These are phyloP conservation scores for Drosophila anomalata DNA, from an alignment of 2,888 invertebrate species.

Conservation along the genomic window DNA sequence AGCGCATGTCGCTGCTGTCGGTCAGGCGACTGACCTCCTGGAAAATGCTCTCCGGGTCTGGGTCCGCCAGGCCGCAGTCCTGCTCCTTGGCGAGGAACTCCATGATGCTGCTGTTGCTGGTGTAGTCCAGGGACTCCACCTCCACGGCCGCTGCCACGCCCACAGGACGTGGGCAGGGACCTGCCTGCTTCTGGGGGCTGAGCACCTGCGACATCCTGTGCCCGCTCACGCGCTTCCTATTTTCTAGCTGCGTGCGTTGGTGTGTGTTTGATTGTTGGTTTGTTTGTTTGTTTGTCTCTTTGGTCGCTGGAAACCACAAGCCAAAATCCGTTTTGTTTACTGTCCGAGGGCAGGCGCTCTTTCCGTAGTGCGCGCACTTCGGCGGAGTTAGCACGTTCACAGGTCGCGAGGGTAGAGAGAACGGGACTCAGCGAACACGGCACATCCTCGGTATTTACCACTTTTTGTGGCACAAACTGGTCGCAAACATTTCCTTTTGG, in stretches of 20 bases:
- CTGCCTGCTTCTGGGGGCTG: conserved; percentile 61
- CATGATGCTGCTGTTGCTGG: conserved; percentile 82
- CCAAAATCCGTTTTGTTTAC: neutral
- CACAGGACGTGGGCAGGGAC: conserved; percentile 6
- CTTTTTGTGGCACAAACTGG: conserved; percentile 11
- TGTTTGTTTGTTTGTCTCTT: neutral
- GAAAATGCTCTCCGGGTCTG: conserved; percentile 88
- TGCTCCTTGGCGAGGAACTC: conserved; percentile 83
- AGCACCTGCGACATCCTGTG: conserved; percentile 73
- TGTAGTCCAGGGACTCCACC: conserved; percentile 70
- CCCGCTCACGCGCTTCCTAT: neutral
- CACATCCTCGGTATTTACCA: conserved; percentile 34
- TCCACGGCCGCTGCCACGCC: conserved; percentile 42
- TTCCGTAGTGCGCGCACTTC: neutral
- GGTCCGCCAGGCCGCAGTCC: conserved; percentile 79
- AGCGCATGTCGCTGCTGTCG: conserved; percentile 84
- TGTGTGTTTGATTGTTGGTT: neutral
- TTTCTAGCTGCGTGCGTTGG: neutral
- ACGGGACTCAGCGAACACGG: conserved; percentile 28
- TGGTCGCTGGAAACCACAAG: neutral
- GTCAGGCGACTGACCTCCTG: conserved; percentile 88
- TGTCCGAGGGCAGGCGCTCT: neutral
- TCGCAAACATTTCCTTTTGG: conserved; percentile 10
- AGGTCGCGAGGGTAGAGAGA: conserved; percentile 17
- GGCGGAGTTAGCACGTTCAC: conserved; percentile 6